phyloP scores from a whole-genome alignment of 2,888 invertebrate genomes.

The Parapristionchus giblindavisi region DNA sequence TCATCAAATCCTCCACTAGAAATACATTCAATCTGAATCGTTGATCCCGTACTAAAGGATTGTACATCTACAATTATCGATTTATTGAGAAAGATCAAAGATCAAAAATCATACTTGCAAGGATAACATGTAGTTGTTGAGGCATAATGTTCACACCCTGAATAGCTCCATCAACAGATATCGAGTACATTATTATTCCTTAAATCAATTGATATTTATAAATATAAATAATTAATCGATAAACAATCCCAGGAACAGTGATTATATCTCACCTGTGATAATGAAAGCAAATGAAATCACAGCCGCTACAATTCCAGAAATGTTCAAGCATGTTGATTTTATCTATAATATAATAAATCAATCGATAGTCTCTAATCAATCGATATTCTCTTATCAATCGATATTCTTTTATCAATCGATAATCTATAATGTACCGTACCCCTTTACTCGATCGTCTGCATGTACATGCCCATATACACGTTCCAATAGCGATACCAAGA shows the following conservation, averaged over 20 bases:
- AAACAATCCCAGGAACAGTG: not conserved
- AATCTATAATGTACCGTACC: not conserved
- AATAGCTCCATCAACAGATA: not conserved
- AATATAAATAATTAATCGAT: not conserved
- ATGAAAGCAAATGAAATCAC: constrained; percentile 18
- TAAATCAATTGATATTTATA: not conserved
- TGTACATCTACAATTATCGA: too few relatives aligned
- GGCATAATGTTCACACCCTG: not conserved
- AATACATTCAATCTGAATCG: too few relatives aligned
- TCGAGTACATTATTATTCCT: not conserved
- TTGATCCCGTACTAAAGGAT: too few relatives aligned
- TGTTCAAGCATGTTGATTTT: constrained; percentile 3
- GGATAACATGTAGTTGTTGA: not conserved
- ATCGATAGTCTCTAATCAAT: too few relatives aligned
- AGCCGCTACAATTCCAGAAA: not conserved
- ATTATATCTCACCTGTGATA: not conserved
- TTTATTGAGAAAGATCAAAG: not conserved
- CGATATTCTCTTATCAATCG: too few relatives aligned
- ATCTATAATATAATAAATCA: constrained; percentile 1
- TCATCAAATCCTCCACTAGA: too few relatives aligned
- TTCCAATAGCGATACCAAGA: not conserved
- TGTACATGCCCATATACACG: constrained; percentile 15
- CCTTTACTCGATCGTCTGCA: constrained; percentile 17
- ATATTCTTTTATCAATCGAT: too few relatives aligned
- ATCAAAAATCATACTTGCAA: not conserved